These are phyloP conservation scores for Aleiodes alternator DNA, from an alignment of 2,888 invertebrate species.

Conservation along the genomic window DNA sequence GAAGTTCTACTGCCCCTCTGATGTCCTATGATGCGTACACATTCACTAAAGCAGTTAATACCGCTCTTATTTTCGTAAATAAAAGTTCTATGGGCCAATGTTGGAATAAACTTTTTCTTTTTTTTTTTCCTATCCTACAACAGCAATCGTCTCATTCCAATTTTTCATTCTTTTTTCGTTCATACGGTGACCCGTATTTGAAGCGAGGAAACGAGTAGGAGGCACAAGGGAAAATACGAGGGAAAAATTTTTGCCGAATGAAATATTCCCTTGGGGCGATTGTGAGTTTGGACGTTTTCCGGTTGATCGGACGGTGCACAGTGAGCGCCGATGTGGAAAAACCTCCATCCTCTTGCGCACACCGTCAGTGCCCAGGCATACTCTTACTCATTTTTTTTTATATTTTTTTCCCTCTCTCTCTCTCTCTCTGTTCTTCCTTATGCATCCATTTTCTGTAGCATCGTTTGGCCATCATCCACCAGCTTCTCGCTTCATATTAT, in stretches of 20 bases:
- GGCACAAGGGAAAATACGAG: slow-evolving; percentile 55
- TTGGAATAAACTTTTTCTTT: slow-evolving; percentile 10
- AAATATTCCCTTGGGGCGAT: slow-evolving; percentile 68
- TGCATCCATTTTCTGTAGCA: neutral
- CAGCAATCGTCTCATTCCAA: slow-evolving; percentile 33
- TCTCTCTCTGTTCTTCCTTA: neutral
- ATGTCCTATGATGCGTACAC: neutral
- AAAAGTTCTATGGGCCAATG: slow-evolving; percentile 4
- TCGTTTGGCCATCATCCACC: slow-evolving; percentile 22
- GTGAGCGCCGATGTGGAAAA: slow-evolving; percentile 66
- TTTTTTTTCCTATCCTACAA: slow-evolving; percentile 1
- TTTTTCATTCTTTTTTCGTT: slow-evolving; percentile 37
- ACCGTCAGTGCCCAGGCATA: slow-evolving; percentile 46
- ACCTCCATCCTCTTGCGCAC: slow-evolving; percentile 60
- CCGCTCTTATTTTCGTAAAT: neutral
- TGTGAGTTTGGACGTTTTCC: slow-evolving; percentile 70
- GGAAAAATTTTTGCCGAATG: slow-evolving; percentile 65
- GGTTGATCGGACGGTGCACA: slow-evolving; percentile 69
- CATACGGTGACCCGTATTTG: slow-evolving; percentile 42
- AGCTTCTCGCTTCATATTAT: slow-evolving; percentile 20
- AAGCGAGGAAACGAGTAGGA: slow-evolving; percentile 9
- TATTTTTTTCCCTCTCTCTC: too few relatives aligned
- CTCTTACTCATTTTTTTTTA: neutral
- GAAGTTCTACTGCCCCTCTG: neutral
- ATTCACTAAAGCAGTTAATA: slow-evolving; percentile 9